A percentile compares a stretch with the other conserved stretches of the same genome.
These are phyloP conservation scores for Entomyzon cyanotis DNA, from an alignment of 2,113 vertebrate species.

Conservation along the genomic window DNA sequence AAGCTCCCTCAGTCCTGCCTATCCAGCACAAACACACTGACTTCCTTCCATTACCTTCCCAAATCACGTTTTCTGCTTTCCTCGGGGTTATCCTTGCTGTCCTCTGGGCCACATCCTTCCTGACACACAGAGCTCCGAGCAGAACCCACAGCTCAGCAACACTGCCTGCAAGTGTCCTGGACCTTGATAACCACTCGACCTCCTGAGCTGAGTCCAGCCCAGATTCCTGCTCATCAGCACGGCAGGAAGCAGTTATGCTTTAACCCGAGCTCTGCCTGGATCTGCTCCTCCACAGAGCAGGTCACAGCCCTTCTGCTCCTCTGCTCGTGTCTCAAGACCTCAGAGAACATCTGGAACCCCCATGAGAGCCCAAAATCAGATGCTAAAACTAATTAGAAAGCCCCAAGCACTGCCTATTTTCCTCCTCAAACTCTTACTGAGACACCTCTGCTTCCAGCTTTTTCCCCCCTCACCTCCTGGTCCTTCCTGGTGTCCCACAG, in stretches of 20 bases:
- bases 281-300: background rate
- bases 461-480: background rate
- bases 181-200: background rate
- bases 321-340: background rate
- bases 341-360: background rate
- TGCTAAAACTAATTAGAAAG: background rate
- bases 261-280: background rate
- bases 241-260: slow-evolving; percentile 1
- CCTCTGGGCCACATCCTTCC: background rate
- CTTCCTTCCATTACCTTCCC: background rate
- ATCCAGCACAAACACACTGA: background rate
- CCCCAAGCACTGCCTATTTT: background rate
- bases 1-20: background rate
- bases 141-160: background rate
- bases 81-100: background rate
- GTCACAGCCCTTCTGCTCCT: background rate
- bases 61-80: background rate
- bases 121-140: background rate
- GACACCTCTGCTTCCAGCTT: background rate
- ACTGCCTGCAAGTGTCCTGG: background rate
- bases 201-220: background rate
- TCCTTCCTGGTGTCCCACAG: background rate
- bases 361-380: background rate
- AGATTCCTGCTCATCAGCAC: background rate
- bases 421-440: background rate